These are phyloP conservation scores for Trichomycterus rosablanca DNA, from an alignment of 2,113 vertebrate genomes.

Conservation along the genomic window DNA sequence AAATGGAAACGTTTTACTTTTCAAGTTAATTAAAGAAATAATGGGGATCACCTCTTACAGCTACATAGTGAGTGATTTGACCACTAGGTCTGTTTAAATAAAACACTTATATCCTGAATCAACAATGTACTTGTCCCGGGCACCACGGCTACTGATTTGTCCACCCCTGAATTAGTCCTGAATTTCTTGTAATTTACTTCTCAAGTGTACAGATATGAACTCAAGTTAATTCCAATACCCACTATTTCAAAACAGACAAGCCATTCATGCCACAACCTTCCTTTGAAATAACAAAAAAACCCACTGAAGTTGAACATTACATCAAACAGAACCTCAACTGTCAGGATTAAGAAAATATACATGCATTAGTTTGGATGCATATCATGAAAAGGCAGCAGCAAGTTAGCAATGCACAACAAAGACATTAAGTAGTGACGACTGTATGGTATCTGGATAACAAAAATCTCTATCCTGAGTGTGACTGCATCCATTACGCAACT, in stretches of 20 bases:
- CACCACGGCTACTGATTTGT: too few relatives aligned
- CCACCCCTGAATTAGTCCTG: too few relatives aligned
- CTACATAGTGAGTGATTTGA: too few relatives aligned
- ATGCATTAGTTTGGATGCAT: conserved; percentile 46
- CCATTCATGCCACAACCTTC: neutral
- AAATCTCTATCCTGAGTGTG: conserved; percentile 9
- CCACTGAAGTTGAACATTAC: neutral
- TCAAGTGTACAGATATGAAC: conserved; percentile 2
- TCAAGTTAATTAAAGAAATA: too few relatives aligned
- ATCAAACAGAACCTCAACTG: neutral
- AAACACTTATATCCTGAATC: too few relatives aligned
- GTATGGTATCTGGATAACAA: conserved; percentile 26
- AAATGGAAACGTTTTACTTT: too few relatives aligned
- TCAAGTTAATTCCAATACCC: neutral
- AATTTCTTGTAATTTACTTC: too few relatives aligned
- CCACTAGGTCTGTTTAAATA: too few relatives aligned
- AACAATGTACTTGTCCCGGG: too few relatives aligned
- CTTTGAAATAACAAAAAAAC: too few relatives aligned
- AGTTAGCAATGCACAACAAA: too few relatives aligned
- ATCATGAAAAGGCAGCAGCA: conserved; percentile 32
- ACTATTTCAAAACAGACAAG: conserved; percentile 10
- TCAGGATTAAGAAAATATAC: conserved; percentile 31
- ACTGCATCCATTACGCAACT: conserved; percentile 9
- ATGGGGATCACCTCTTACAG: too few relatives aligned
- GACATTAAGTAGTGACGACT: conserved; percentile 29